These are phyloP conservation scores for Melanotaenia pygmaea DNA, from an alignment of 2,797 vertebrate genomes.

Conservation along the genomic window DNA sequence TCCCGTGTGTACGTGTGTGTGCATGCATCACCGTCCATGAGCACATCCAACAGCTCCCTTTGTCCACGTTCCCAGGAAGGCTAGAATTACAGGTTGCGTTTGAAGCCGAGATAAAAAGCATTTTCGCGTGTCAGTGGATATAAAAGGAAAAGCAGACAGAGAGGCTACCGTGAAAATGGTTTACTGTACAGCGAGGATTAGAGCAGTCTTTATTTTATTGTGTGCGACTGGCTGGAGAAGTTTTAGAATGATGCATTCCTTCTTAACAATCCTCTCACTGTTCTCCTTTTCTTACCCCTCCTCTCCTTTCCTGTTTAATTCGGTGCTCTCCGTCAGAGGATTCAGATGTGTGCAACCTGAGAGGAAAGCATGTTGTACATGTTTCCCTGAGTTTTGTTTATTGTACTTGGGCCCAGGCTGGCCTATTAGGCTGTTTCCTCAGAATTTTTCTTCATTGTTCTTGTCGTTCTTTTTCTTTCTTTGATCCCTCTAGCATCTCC, in stretches of 20 bases:
- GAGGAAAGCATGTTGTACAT: slow-evolving; percentile 26
- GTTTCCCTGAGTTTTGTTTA: slow-evolving; percentile 33
- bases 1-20: slow-evolving; percentile 3
- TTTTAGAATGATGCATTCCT: slow-evolving; percentile 72
- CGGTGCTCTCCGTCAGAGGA: slow-evolving; percentile 13
- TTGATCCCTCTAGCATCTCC: not conserved
- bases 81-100: slow-evolving; percentile 62
- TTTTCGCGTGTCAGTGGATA: slow-evolving; percentile 34
- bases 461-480: not conserved
- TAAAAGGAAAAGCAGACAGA: slow-evolving; percentile 33
- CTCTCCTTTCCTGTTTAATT: slow-evolving; percentile 15
- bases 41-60: slow-evolving; percentile 48
- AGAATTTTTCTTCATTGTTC: slow-evolving; percentile 6
- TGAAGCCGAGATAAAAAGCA: slow-evolving; percentile 2
- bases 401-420: slow-evolving; percentile 4
- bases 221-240: slow-evolving; percentile 28
- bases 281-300: slow-evolving; percentile 34
- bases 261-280: slow-evolving; percentile 61
- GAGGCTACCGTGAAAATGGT: slow-evolving; percentile 30
- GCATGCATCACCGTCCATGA: slow-evolving; percentile 29
- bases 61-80: slow-evolving; percentile 56
- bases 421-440: slow-evolving; percentile 16
- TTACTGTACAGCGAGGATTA: slow-evolving; percentile 51
- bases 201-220: slow-evolving; percentile 56
- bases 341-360: slow-evolving; percentile 55